Base-by-base conservation (phyloP, 1,140 invertebrate genomes). In the Marisa cornuarietis region DNA sequence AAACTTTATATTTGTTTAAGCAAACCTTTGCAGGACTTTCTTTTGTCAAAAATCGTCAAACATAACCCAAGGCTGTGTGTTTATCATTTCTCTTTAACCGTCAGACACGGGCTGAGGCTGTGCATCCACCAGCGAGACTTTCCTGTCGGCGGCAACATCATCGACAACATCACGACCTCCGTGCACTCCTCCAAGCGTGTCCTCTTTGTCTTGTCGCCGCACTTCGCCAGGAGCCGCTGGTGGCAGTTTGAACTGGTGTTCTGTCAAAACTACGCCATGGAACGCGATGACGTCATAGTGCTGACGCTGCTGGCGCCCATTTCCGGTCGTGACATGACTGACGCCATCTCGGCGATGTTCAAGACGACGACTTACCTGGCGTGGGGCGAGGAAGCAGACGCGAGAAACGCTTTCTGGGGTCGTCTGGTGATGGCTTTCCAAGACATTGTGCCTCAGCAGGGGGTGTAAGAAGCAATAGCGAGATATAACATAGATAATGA, bases 161-260 rank as follows among this genome's bases (percentile, higher is more conserved):
- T 83, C 4, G 76, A 84, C 76, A 88, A 86, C 76, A 87, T 88
- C 69, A 69, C 82, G 10, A 76, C 85, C 14, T 76, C 76, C 24
- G 85, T 89, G 52, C 81, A 84, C 13, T 51, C 65, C 24, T 86
- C 86, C 72, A 75, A 79, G 71, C 79, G 79, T 26, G 62, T 83
- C n/a, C 18, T 89, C 20, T 54, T 85, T 13, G 69, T 88, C 20
- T 42, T 88, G 22, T 83, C 85, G 10, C 78, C 82, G 14, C 77
- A 78, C n/a, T 87, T 86, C 71, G 76, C 83, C 18, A 69, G 79
- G 61, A 85, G 83, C 49, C 71, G 83, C 42, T 87, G 87, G 87
- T 87, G 86, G 76, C 76, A 82, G 54, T 85, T 85, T 76, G 86
- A 87, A 86, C 92, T 93, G 13, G 92, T 93, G 77, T 85, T 87